phyloP scores from a whole-genome alignment of 1,140 invertebrate species.

The Papilio xuthus region DNA sequence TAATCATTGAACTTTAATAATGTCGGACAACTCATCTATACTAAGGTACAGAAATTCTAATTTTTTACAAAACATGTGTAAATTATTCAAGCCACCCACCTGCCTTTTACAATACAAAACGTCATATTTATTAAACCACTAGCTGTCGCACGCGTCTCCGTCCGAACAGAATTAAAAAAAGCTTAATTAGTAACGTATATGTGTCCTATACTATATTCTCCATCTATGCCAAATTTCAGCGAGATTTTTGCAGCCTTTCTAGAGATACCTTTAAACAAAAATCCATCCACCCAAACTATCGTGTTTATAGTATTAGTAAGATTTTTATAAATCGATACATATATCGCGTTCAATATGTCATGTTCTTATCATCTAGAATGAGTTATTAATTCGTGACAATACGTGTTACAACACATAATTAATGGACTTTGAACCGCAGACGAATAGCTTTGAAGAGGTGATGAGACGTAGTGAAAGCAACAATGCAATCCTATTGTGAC shows the following conservation, averaged over 20 bases:
- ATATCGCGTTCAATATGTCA: slow-evolving; percentile 15
- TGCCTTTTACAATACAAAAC: background rate
- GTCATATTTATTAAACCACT: background rate
- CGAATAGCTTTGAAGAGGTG: slow-evolving; percentile 56
- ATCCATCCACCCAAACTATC: no score
- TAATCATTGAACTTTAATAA: slow-evolving; percentile 19
- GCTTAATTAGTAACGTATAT: no score
- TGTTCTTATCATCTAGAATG: slow-evolving; percentile 8
- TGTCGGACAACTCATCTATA: background rate
- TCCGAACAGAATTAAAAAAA: no score
- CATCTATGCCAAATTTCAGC: no score
- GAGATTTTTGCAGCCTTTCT: no score
- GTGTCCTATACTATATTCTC: no score
- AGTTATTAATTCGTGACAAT: slow-evolving; percentile 39
- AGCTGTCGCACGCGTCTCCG: no score
- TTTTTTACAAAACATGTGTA: background rate
- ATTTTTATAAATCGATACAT: slow-evolving; percentile 17
- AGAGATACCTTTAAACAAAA: no score
- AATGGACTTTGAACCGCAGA: slow-evolving; percentile 47
- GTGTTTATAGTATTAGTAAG: no score
- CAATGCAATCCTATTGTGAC: slow-evolving; percentile 63
- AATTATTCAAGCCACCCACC: background rate
- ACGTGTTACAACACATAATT: slow-evolving; percentile 43
- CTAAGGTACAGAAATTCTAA: background rate
- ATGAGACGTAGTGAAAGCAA: slow-evolving; percentile 57